These are phyloP conservation scores for Taeniopygia guttata DNA, from an alignment of 2,797 vertebrate species.

Conservation along the genomic window DNA sequence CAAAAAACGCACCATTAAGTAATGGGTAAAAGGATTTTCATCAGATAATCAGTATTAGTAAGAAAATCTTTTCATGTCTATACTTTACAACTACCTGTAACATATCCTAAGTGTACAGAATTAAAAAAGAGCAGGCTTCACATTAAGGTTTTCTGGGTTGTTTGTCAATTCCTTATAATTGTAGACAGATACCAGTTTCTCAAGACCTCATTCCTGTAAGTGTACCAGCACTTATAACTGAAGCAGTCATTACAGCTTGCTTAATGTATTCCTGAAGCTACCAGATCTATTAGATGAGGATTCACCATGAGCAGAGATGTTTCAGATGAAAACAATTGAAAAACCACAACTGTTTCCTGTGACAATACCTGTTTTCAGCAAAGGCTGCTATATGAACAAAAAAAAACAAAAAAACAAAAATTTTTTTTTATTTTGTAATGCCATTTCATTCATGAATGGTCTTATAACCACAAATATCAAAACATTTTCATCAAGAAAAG, in stretches of 20 bases:
- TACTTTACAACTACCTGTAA: not conserved
- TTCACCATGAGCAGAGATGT: not conserved
- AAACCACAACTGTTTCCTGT: not conserved
- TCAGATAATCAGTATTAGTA: not conserved
- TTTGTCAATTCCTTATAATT: not conserved
- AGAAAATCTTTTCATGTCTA: not conserved
- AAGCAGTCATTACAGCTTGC: not conserved
- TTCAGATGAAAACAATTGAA: not conserved
- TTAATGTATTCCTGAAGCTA: not conserved
- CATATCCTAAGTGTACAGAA: not conserved
- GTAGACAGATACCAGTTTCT: not conserved
- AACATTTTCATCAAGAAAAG: not conserved
- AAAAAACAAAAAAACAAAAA: accelerated
- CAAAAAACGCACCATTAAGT: not conserved
- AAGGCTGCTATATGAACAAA: not conserved
- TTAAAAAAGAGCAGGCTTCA: not conserved
- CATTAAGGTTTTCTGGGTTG: not conserved
- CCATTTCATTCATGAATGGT: not conserved
- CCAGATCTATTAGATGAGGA: not conserved
- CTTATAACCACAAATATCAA: not conserved
- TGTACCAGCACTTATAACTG: not conserved
- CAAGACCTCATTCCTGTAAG: not conserved
- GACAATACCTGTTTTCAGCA: not conserved
- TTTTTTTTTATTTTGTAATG: not conserved
- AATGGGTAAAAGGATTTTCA: not conserved